Evolutionary conservation across 2,113 vertebrate genomes (phyloP).

Genomic region (Setophaga coronata): DNA sequence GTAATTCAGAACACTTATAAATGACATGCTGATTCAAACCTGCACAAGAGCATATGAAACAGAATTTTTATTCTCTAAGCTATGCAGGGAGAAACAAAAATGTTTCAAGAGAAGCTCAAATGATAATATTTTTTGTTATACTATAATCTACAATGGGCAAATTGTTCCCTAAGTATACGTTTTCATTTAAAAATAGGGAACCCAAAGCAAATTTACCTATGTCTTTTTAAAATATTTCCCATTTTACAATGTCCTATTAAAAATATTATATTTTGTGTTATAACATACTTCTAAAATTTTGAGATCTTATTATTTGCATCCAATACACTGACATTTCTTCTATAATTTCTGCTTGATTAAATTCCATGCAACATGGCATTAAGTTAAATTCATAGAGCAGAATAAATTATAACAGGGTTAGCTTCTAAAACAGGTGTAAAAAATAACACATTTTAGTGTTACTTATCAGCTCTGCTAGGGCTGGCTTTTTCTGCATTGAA

Average conservation of each 20-base stretch:
- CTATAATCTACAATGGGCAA: background rate
- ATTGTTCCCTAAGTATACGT: background rate
- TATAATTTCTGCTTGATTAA: slow-evolving; percentile 62
- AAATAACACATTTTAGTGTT: slow-evolving; percentile 72
- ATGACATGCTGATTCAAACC: background rate
- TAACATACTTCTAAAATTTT: background rate
- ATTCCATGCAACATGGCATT: slow-evolving; percentile 63
- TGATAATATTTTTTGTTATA: background rate
- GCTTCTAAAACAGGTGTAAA: slow-evolving; percentile 70
- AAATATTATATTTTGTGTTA: background rate
- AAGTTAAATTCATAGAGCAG: slow-evolving; percentile 67
- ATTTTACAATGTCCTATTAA: background rate
- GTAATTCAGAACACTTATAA: slow-evolving; percentile 11
- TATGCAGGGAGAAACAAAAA: background rate
- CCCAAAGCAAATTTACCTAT: background rate
- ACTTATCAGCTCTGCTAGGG: slow-evolving; percentile 63
- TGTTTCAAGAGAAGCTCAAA: background rate
- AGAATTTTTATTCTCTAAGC: background rate
- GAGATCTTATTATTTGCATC: slow-evolving; percentile 4
- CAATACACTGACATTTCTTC: slow-evolving; percentile 44
- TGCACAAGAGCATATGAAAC: background rate
- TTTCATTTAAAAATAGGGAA: background rate
- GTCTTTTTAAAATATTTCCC: background rate
- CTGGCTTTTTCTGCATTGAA: slow-evolving; percentile 49
- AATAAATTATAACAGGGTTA: slow-evolving; percentile 71